Evolutionary conservation across 2,888 invertebrate species (phyloP).

Genomic region (Salpingus planirostris): DNA sequence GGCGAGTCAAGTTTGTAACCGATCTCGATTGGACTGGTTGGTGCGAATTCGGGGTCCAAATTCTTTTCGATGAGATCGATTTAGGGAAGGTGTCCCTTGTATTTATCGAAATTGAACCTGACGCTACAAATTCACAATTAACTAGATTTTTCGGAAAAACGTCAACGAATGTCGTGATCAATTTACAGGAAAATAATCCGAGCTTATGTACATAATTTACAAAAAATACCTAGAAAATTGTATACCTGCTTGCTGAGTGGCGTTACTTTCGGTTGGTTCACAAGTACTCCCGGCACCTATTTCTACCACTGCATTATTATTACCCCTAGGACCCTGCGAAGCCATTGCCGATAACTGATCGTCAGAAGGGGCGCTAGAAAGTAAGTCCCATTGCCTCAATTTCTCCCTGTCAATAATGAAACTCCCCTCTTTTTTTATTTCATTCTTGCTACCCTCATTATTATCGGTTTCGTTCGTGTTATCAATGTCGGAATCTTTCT

Average conservation of each 20-base stretch:
- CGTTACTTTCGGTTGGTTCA: slow-evolving; percentile 25
- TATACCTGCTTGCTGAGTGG: slow-evolving; percentile 35
- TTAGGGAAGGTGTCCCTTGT: slow-evolving; percentile 36
- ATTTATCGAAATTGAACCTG: slow-evolving; percentile 38
- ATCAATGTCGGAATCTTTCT: slow-evolving; percentile 28
- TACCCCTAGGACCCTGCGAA: slow-evolving; percentile 28
- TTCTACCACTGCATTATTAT: slow-evolving; percentile 35
- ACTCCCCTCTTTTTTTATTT: slow-evolving; percentile 32
- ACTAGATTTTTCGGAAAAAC: slow-evolving; percentile 12
- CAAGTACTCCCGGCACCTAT: slow-evolving; percentile 27
- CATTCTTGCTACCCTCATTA: slow-evolving; percentile 42
- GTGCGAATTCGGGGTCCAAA: slow-evolving; percentile 27
- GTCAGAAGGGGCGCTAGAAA: slow-evolving; percentile 61
- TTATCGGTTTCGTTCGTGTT: slow-evolving; percentile 43
- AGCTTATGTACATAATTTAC: slow-evolving; percentile 23
- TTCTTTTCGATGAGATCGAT: slow-evolving; percentile 28
- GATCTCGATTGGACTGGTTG: slow-evolving; percentile 29
- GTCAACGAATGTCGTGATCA: slow-evolving; percentile 7
- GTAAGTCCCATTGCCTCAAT: slow-evolving; percentile 78
- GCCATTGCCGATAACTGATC: slow-evolving; percentile 27
- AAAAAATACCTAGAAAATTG: slow-evolving; percentile 19
- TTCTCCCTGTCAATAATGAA: slow-evolving; percentile 70
- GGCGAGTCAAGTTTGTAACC: slow-evolving; percentile 22
- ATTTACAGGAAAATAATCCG: no score
- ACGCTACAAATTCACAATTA: slow-evolving; percentile 27